Evolutionary conservation across 2,113 vertebrate species (phyloP), one percentile per base, ranked within the genome.

Genomic region (Chrysochloris asiatica): DNA sequence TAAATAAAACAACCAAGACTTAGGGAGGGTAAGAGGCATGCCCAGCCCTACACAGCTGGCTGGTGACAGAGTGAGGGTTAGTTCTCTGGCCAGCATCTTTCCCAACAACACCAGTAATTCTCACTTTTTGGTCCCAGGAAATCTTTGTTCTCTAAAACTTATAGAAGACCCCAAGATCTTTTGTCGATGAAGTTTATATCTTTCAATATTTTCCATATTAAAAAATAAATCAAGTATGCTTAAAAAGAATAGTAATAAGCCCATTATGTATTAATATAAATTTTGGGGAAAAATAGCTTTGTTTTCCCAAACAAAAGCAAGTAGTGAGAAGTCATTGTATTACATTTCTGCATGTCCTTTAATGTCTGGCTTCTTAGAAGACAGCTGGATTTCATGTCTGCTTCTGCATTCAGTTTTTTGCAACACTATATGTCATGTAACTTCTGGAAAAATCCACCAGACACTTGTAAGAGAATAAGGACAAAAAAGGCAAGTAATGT

Each of bases 381-480:
- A 54, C 85, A 79, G 88, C 83, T 90, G 92, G 48, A 16, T 24
- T 78, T 52, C 5, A 0, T 0, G 16, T 22, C 65, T 54, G 7
- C 72, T 65, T 52, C 82, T 93, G 88, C 47, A 9, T 38, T 83
- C 78, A 65, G 6, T 81, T 52, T 63, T 77, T 63, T 77, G 11
- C 52, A 67, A 41, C 36, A 33, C 43, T 28, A 41, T 2, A 1
- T 8, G 36, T 84, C 88, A 56, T 4, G 38, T 33, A 43, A 67
- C 41, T 43, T 78, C 73, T 52, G 88, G 86, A 85, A 95, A 93
- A 69, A 59, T 50, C 63, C 90, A 88, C 67, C 24, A 26, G 17
- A 6, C 10, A 33, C 86, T 89, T 56, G 12, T 48, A 78, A 50
- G 79, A 77, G 61, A 81, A 21, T 59, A 19, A 83, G 75, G 75